These are phyloP conservation scores for Mionectes olivaceus DNA, from an alignment of 2,797 vertebrate species.

Conservation along the genomic window DNA sequence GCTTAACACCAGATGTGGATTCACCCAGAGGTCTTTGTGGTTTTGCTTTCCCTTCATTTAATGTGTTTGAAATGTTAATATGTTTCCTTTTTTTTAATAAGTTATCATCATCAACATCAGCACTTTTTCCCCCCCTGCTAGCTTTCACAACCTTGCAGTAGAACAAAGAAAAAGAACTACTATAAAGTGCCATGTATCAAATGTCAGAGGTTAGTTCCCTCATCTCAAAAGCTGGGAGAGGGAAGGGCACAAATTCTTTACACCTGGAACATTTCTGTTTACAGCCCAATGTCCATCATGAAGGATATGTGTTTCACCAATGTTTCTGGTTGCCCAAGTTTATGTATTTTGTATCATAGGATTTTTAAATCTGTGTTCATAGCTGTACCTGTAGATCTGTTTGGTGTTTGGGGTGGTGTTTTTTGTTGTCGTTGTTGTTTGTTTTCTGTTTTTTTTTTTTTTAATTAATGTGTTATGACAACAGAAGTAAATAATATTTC, in stretches of 20 bases:
- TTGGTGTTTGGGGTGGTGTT: neutral
- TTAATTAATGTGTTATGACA: neutral
- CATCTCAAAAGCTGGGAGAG: neutral
- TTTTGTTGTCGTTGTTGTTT: too few relatives aligned
- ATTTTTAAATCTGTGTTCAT: neutral
- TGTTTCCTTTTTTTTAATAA: neutral
- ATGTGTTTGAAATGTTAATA: constrained; percentile 59
- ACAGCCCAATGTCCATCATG: neutral
- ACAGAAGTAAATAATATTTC: neutral
- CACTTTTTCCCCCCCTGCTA: neutral
- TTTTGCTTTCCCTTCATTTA: constrained; percentile 27
- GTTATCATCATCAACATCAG: neutral
- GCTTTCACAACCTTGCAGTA: neutral
- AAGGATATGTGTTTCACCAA: neutral
- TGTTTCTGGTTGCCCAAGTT: neutral
- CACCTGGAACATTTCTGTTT: neutral
- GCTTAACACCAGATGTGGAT: neutral
- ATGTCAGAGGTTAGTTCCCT: neutral
- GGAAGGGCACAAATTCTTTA: neutral
- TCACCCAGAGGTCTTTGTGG: constrained; percentile 27
- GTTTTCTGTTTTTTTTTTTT: neutral
- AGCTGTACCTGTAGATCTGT: neutral
- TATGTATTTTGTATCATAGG: neutral
- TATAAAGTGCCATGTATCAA: neutral
- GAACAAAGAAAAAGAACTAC: neutral